Percentiles rank a stretch among this genome's conserved stretches.
Evolutionary conservation across 2,888 invertebrate genomes (phyloP).

Genomic region (Cyclophora albipunctata): DNA sequence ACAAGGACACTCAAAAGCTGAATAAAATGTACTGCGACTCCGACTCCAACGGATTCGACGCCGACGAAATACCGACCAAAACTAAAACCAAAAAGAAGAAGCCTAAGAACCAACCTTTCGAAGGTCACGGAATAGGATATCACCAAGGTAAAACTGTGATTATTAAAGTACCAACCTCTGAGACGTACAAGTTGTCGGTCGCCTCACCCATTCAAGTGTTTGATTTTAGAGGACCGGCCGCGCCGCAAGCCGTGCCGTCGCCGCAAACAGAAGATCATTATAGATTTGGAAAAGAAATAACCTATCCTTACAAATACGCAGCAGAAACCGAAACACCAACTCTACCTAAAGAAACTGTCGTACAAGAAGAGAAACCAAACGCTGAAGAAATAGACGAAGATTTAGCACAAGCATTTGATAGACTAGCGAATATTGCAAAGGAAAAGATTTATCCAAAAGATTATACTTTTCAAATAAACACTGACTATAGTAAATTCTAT

Average conservation of each 20-base stretch:
- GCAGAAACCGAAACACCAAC: background rate
- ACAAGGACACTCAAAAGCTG: slow-evolving; percentile 73
- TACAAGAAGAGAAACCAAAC: background rate
- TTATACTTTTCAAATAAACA: slow-evolving; percentile 28
- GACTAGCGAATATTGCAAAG: slow-evolving; percentile 37
- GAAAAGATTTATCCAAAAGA: slow-evolving; percentile 36
- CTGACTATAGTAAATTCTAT: slow-evolving; percentile 27
- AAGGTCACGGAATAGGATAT: slow-evolving; percentile 65
- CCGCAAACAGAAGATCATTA: slow-evolving; percentile 37
- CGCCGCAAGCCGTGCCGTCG: slow-evolving; percentile 52
- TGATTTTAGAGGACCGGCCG: slow-evolving; percentile 56
- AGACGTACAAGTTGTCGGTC: slow-evolving; percentile 45
- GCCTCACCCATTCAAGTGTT: slow-evolving; percentile 48
- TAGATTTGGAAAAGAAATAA: slow-evolving; percentile 45
- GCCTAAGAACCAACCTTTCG: slow-evolving; percentile 56
- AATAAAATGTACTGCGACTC: slow-evolving; percentile 75
- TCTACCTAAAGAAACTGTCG: background rate
- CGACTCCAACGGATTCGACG: slow-evolving; percentile 37
- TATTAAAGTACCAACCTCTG: slow-evolving; percentile 55
- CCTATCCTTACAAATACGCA: slow-evolving; percentile 20
- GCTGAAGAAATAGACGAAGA: slow-evolving; percentile 19
- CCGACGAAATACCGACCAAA: slow-evolving; percentile 28
- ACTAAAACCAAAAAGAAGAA: slow-evolving; percentile 36
- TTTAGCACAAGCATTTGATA: slow-evolving; percentile 32
- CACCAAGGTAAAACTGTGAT: slow-evolving; percentile 69